Conservation (phyloP, 92 coral and sea anemone genomes). For the Hydrozoanthus gracilis region DNA sequence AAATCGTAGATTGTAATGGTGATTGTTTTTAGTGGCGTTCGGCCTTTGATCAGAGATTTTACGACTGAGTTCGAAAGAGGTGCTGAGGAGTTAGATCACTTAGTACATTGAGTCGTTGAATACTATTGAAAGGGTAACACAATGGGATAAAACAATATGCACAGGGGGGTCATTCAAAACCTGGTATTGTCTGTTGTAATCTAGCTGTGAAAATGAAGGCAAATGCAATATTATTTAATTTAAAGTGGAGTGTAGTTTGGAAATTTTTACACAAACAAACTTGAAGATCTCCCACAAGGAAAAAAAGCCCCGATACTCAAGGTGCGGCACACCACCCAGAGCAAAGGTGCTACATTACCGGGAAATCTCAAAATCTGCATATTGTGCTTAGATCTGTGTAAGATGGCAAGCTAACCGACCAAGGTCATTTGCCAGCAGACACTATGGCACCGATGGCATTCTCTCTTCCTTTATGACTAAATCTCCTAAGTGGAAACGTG, state of each 20-base stretch:
- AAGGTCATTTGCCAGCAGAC: slow-evolving; percentile 62
- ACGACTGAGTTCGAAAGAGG: slow-evolving; percentile 16
- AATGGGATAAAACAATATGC: slow-evolving; percentile 27
- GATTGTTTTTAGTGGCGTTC: slow-evolving; percentile 28
- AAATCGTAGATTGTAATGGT: slow-evolving; percentile 19
- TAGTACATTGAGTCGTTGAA: slow-evolving; percentile 12
- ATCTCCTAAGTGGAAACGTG: slow-evolving; percentile 97
- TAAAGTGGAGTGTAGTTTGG: neutral
- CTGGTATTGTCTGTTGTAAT: slow-evolving; percentile 1
- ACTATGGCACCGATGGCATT: slow-evolving; percentile 70
- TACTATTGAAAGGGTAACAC: slow-evolving; percentile 14
- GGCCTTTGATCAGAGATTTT: slow-evolving; percentile 34
- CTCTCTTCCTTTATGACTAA: slow-evolving; percentile 31
- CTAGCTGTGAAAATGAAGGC: slow-evolving; percentile 38
- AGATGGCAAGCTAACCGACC: slow-evolving; percentile 41
- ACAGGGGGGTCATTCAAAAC: slow-evolving; percentile 22
- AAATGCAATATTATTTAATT: slow-evolving; percentile 38
- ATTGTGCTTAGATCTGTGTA: neutral
- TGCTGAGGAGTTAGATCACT: slow-evolving; percentile 20
- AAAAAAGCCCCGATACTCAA: neutral
- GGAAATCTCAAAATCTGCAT: slow-evolving; percentile 49
- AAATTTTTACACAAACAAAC: slow-evolving; percentile 33
- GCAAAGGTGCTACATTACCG: neutral
- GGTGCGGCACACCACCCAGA: slow-evolving; percentile 1
- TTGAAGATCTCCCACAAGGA: neutral